Conservation (phyloP, 2,888 invertebrate species). For the Laothoe populi region DNA sequence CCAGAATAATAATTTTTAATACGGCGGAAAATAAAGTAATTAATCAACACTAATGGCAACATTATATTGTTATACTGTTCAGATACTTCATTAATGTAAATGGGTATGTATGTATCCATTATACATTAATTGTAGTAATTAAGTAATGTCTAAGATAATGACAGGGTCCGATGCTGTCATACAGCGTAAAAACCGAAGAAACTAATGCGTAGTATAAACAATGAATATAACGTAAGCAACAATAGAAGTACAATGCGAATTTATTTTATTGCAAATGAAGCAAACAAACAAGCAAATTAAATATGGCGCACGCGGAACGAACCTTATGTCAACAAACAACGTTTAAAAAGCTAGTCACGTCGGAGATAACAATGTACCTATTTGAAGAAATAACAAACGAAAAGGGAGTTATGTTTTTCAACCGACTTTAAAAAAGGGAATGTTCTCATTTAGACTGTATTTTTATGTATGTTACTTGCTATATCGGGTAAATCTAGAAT, state of each 20-base stretch:
- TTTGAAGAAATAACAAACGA: not conserved
- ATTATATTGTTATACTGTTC: not conserved
- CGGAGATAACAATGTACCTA: not conserved
- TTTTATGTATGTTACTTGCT: no score
- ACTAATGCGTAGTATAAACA: slow-evolving; percentile 19
- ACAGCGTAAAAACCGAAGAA: slow-evolving; percentile 1
- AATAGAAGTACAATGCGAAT: slow-evolving; percentile 15
- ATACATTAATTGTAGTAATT: slow-evolving; percentile 11
- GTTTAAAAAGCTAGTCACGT: slow-evolving; percentile 7
- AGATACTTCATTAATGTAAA: not conserved
- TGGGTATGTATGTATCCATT: not conserved
- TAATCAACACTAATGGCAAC: not conserved
- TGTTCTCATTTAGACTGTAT: no score
- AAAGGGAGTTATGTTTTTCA: not conserved
- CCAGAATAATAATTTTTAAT: not conserved
- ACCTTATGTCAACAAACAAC: not conserved
- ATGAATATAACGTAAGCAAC: slow-evolving; percentile 17
- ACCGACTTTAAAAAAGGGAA: not conserved
- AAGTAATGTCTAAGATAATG: not conserved
- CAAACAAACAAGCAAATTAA: slow-evolving; percentile 23
- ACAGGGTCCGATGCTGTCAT: not conserved
- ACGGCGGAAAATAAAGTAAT: not conserved
- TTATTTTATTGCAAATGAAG: slow-evolving; percentile 12
- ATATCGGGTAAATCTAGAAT: no score
- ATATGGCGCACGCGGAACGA: slow-evolving; percentile 18